A percentile compares a stretch with the other conserved stretches of the same genome.
Evolutionary conservation across 2,888 invertebrate genomes (phyloP).

Genomic region (Tenthredo mesomela): DNA sequence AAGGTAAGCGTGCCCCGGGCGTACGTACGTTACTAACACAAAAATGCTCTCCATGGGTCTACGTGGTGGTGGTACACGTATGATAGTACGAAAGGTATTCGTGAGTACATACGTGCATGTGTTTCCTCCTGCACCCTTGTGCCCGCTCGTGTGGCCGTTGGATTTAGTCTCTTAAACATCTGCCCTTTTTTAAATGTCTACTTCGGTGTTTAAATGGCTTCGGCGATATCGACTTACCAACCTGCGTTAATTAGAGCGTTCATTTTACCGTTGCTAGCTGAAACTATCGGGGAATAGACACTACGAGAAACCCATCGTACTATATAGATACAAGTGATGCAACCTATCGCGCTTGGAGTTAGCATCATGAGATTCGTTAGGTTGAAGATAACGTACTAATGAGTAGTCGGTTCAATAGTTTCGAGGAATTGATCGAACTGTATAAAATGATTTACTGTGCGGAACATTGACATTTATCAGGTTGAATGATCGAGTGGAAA

Average conservation of each 20-base stretch:
- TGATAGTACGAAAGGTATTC: not conserved
- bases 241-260: constrained; percentile 38
- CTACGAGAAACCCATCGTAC: not conserved
- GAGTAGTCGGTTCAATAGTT: not conserved
- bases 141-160: constrained; percentile 29
- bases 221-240: constrained; percentile 45
- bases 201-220: constrained; percentile 47
- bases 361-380: not conserved
- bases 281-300: not conserved
- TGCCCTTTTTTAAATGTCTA: constrained; percentile 47
- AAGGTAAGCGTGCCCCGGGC: constrained; percentile 45
- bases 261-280: not conserved
- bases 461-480: not conserved
- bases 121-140: constrained; percentile 27
- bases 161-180: constrained; percentile 41
- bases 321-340: not conserved
- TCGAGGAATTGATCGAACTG: not conserved
- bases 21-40: constrained; percentile 34
- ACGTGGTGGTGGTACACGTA: constrained; percentile 20
- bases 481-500: not conserved
- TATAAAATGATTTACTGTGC: not conserved
- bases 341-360: not conserved
- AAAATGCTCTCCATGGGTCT: not conserved
- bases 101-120: not conserved
- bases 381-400: not conserved